Percentiles rank a stretch among this genome's conserved stretches.
Evolutionary conservation across 2,113 vertebrate genomes (phyloP).

Genomic region (Anarhynchus alexandrinus): DNA sequence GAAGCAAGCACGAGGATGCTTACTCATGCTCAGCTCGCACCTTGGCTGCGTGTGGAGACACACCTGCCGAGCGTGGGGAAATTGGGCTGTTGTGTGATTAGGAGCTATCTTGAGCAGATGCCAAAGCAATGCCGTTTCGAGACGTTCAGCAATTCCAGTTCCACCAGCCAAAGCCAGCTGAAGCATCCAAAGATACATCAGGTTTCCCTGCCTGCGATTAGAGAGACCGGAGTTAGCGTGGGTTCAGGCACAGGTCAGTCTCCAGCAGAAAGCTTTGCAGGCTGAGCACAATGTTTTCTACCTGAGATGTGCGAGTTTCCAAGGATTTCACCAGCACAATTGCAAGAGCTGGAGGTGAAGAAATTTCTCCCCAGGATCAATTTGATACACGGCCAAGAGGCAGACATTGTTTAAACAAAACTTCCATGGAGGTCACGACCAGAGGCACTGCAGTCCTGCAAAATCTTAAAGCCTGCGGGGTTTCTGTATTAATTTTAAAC

Average conservation of each 20-base stretch:
- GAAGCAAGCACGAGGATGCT: not conserved
- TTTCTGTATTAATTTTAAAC: not conserved
- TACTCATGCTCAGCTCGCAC: not conserved
- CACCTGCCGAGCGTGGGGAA: not conserved
- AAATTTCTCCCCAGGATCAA: not conserved
- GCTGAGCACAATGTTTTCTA: not conserved
- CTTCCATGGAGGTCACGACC: not conserved
- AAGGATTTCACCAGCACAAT: not conserved
- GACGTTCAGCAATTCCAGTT: not conserved
- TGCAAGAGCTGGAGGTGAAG: not conserved
- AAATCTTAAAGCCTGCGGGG: not conserved
- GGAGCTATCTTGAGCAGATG: not conserved
- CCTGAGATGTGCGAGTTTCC: accelerated
- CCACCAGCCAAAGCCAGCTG: not conserved
- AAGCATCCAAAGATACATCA: not conserved
- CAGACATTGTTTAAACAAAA: not conserved
- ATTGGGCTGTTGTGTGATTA: not conserved
- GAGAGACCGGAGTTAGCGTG: not conserved
- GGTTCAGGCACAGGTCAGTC: not conserved
- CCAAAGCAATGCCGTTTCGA: not conserved
- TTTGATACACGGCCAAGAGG: not conserved
- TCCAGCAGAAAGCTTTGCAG: not conserved
- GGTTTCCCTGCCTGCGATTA: not conserved
- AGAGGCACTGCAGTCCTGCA: not conserved
- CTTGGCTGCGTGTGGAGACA: not conserved